These are phyloP conservation scores for Charadrius vociferus DNA, from an alignment of 2,113 vertebrate genomes.

Conservation along the genomic window DNA sequence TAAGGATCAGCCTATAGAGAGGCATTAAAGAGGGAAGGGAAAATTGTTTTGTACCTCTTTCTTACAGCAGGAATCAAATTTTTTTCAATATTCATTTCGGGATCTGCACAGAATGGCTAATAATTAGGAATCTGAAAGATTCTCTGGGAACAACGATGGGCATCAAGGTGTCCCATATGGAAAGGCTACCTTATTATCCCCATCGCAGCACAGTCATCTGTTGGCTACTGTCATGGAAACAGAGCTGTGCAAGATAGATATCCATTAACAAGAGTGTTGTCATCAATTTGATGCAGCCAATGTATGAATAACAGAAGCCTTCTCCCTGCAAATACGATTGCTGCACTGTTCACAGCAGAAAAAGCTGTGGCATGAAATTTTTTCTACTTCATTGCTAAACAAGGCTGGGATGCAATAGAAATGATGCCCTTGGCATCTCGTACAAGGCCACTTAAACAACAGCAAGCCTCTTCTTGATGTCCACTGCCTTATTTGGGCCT, in stretches of 20 bases:
- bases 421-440: neutral
- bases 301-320: neutral
- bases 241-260: neutral
- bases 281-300: neutral
- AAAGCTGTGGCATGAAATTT: neutral
- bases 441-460: neutral
- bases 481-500: neutral
- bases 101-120: neutral
- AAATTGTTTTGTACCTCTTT: neutral
- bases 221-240: slow-evolving; percentile 39
- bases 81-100: neutral
- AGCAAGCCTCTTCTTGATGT: neutral
- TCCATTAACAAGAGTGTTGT: neutral
- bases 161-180: neutral
- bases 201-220: neutral
- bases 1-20: neutral
- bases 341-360: neutral
- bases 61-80: neutral
- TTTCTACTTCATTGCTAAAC: neutral
- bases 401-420: neutral
- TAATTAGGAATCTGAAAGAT: neutral
- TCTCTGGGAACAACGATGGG: neutral
- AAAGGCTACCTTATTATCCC: neutral
- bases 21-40: neutral
- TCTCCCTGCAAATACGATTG: neutral